Evolutionary conservation across 2,797 vertebrate species (phyloP), one percentile per base, ranked within the genome.

Genomic region (Sorex maritimensis): DNA sequence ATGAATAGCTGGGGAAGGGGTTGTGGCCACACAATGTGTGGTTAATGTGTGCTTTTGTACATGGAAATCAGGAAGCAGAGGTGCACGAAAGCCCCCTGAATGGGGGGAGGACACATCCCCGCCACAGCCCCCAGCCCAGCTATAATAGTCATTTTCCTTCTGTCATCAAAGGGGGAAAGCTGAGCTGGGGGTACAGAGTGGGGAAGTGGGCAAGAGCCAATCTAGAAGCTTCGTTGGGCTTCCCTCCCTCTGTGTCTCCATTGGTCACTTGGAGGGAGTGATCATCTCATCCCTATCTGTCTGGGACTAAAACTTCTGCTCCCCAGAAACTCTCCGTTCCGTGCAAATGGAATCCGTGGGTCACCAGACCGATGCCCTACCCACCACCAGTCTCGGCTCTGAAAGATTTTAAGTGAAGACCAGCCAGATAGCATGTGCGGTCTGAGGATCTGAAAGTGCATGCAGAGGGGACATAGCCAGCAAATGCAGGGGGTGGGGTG

Each of bases 391-490:
- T 28, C 72, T 84, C 23, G 68, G 13, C 61, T 87, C 28, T 17
- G 26, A 81, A 21, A 5, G 23, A 28, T 21, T 13, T 1, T 2
- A 10, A 14, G 21, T 10, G 23, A 69, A 78, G 75, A 82, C 58
- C 58, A 24, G 6, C 63, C 24, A 38, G 34, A 24, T 55, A 58
- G 28, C 4, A 11, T 0, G 0, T 4, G 13, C 17, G 30, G 21
- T 74, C 75, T 26, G 44, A 61, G 30, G 74, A 23, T 68, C 67
- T 75, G 41, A 34, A 86, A 63, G 13, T 12, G 19, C 21, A 0
- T 34, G 2, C 5, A 9, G 49, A 63, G 2, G 61, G 67, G 13
- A 3, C 17, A 4, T 5, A 81, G 61, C 69, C 12, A 28, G 63
- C 61, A 14, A 61, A 2, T 0, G 26, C 34, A 34, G 10, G 2